These are phyloP conservation scores for Cephus pygmeus DNA, from an alignment of 2,888 invertebrate species.

Conservation along the genomic window DNA sequence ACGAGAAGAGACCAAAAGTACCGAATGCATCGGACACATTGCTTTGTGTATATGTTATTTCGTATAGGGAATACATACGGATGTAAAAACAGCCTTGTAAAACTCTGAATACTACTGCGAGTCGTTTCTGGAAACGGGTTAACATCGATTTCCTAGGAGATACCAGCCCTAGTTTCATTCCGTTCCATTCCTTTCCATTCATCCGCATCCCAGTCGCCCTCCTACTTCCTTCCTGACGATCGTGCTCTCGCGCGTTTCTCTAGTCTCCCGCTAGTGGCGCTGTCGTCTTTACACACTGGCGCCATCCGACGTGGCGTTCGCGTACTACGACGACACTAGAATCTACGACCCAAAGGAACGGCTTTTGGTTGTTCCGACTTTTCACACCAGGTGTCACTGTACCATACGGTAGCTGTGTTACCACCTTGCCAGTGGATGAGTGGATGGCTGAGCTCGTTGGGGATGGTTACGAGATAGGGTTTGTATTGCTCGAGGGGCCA, in stretches of 20 bases:
- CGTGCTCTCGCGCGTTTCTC: background rate
- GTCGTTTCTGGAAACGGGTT: conserved; percentile 16
- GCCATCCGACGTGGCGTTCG: conserved; percentile 13
- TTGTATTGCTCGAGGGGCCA: conserved; percentile 23
- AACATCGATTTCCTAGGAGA: conserved; percentile 21
- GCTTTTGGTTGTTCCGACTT: too few relatives aligned
- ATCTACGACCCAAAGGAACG: too few relatives aligned
- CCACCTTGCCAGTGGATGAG: conserved; percentile 26
- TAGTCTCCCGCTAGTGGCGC: background rate
- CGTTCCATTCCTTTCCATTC: conserved; percentile 1
- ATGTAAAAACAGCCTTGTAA: too few relatives aligned
- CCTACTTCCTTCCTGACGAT: background rate
- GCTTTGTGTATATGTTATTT: conserved; percentile 25
- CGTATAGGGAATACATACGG: conserved; percentile 14
- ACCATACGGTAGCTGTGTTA: conserved; percentile 35
- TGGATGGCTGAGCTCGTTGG: background rate
- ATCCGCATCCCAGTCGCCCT: background rate
- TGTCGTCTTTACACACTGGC: conserved; percentile 8
- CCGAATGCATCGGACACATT: background rate
- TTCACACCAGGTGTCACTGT: conserved; percentile 8
- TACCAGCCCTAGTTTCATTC: conserved; percentile 8
- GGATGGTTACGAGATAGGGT: conserved; percentile 14
- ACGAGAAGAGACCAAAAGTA: too few relatives aligned
- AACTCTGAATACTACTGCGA: conserved; percentile 9
- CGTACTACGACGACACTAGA: background rate